Base-by-base conservation (phyloP, 2,113 vertebrate species). In the Chionomys nivalis region DNA sequence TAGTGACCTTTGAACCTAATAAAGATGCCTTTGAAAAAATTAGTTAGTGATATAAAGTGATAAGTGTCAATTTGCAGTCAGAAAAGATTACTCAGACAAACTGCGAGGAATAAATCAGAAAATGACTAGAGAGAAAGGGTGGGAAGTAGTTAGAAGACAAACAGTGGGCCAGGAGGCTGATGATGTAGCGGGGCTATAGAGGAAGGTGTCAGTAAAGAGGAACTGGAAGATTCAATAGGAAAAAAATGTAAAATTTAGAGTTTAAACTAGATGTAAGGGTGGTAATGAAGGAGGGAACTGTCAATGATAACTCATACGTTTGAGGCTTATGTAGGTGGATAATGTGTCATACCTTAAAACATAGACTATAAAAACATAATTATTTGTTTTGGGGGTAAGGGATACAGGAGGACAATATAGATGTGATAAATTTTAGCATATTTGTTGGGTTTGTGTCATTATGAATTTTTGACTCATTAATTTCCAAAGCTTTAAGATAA, bases 401-500 rank as follows among this genome's bases (percentile, higher is more conserved):
- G 14, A 33, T 36, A 2, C 17, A 87, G 49, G 2, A 78, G 10
- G 26, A 21, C 52, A 55, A 78, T 12, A 87, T 28, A 89, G 19
- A 63, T 83, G 61, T 31, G 12, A 61, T 76, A 7, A 6, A 47
- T 89, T 93, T 91, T 10, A 73, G 94, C 14, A 39, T 12, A 55
- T 89, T 42, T 90, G 14, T 68, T 91, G 58, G 58, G 8, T 73
- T 96, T 93, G 36, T 93, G 78, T 83, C 78, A 42, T 83, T 87
- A 78, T 94, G 28, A 89, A 87, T 10, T 21, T 26, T 95, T 86
- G 79, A 47, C 14, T 36, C 33, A 61, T 95, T 72, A 89, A 1
- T 96, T 81, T 96, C 23, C 17, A 90, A 88, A 90, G 87, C 49
- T 93, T 16, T 85, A 65, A 94, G 19, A 77, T 87, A 68, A 79